Evolutionary conservation across 2,888 invertebrate genomes (phyloP).

Genomic region (Coremacera marginata): DNA sequence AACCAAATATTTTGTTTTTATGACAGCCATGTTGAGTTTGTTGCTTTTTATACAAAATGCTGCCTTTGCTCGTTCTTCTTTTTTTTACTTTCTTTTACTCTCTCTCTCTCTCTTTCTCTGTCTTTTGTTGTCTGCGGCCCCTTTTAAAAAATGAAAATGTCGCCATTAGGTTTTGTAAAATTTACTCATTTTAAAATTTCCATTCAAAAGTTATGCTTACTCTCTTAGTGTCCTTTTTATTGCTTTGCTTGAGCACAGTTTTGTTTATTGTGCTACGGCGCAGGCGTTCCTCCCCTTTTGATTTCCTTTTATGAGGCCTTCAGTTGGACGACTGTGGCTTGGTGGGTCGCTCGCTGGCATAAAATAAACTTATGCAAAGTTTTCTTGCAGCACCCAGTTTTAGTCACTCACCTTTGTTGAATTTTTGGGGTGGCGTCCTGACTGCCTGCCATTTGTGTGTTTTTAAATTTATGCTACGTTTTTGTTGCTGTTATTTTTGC

Average conservation of each 20-base stretch:
- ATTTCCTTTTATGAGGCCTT: background rate
- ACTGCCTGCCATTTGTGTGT: background rate
- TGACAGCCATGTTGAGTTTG: background rate
- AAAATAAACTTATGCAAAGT: constrained; percentile 31
- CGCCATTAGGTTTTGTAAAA: background rate
- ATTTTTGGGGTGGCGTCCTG: background rate
- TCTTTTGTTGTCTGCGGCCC: background rate
- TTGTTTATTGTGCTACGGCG: constrained; percentile 8
- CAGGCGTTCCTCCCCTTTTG: constrained; percentile 12
- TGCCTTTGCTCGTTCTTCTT: background rate
- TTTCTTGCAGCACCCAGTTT: background rate
- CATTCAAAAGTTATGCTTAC: background rate
- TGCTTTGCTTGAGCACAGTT: background rate
- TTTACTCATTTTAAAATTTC: constrained; percentile 16
- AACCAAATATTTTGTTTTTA: background rate
- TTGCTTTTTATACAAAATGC: background rate
- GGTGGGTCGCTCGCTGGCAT: background rate
- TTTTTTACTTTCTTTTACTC: background rate
- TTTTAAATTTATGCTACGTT: constrained; percentile 12
- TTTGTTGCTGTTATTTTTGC: background rate
- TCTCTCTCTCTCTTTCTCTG: background rate
- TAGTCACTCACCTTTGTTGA: background rate
- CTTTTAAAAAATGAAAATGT: background rate
- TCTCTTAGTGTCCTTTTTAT: background rate
- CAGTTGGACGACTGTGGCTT: too few species aligned